Evolutionary conservation across 2,113 vertebrate species (phyloP).

Genomic region (Recurvirostra avosetta): DNA sequence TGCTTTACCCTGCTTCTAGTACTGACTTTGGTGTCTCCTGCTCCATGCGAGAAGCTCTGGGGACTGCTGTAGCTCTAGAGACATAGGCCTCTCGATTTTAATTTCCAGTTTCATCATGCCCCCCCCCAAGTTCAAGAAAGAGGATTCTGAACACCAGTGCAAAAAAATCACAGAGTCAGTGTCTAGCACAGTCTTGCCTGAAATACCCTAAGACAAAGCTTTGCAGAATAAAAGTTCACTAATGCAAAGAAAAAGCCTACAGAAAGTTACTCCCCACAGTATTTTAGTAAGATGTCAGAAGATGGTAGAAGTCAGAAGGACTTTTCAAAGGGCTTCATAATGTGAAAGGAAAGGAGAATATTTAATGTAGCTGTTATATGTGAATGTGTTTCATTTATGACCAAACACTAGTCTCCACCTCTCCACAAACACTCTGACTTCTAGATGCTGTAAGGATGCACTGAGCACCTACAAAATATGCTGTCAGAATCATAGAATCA

Average conservation of each 20-base stretch:
- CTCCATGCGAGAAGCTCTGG: neutral
- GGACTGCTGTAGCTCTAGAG: neutral
- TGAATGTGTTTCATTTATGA: neutral
- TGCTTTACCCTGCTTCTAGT: neutral
- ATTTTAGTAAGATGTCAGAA: neutral
- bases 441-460: neutral
- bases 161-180: neutral
- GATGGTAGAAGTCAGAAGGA: neutral
- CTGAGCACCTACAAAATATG: neutral
- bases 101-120: neutral
- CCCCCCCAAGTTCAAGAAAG: neutral
- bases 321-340: neutral
- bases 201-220: neutral
- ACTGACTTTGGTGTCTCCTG: neutral
- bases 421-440: neutral
- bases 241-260: neutral
- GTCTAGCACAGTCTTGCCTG: neutral
- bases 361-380: neutral
- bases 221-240: neutral
- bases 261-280: neutral
- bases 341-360: neutral
- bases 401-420: neutral
- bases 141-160: neutral
- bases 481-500: too few relatives aligned
- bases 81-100: neutral